Conservation (phyloP, 2,888 invertebrate species). For the Lasioglossum zephyrum region DNA sequence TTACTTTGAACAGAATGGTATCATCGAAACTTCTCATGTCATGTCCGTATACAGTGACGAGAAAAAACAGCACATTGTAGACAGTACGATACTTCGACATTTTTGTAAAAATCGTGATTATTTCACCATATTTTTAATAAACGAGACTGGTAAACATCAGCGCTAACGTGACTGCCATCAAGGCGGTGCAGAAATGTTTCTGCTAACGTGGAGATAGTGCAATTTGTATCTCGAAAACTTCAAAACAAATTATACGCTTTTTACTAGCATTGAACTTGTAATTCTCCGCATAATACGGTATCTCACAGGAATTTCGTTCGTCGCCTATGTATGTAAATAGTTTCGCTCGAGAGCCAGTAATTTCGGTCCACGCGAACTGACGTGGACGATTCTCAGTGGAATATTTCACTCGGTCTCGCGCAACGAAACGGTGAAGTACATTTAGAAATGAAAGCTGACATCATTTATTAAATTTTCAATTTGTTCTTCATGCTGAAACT, state of each 20-base stretch:
- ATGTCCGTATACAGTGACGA: conserved; percentile 82
- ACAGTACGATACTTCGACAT: conserved; percentile 60
- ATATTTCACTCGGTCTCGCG: not conserved
- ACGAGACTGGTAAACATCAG: conserved; percentile 3
- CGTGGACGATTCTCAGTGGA: conserved; percentile 23
- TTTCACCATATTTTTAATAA: conserved; percentile 54
- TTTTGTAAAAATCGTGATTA: conserved; percentile 49
- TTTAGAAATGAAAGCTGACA: not conserved
- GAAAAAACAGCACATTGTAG: conserved; percentile 47
- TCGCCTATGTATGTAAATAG: not conserved
- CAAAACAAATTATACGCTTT: not conserved
- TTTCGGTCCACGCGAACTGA: conserved; percentile 44
- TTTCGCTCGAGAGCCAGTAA: conserved; percentile 24
- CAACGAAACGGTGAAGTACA: not conserved
- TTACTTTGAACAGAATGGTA: conserved; percentile 91
- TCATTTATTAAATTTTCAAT: not conserved
- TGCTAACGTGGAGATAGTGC: not conserved
- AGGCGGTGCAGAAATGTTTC: not conserved
- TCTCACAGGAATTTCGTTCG: not conserved
- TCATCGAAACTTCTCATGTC: conserved; percentile 93
- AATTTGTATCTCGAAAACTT: not conserved
- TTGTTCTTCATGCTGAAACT: not conserved
- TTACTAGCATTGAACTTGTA: not conserved
- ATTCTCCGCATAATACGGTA: not conserved
- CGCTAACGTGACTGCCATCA: not conserved